phyloP scores from a whole-genome alignment of 2,888 invertebrate species.

The Lasioglossum pauxillum region DNA sequence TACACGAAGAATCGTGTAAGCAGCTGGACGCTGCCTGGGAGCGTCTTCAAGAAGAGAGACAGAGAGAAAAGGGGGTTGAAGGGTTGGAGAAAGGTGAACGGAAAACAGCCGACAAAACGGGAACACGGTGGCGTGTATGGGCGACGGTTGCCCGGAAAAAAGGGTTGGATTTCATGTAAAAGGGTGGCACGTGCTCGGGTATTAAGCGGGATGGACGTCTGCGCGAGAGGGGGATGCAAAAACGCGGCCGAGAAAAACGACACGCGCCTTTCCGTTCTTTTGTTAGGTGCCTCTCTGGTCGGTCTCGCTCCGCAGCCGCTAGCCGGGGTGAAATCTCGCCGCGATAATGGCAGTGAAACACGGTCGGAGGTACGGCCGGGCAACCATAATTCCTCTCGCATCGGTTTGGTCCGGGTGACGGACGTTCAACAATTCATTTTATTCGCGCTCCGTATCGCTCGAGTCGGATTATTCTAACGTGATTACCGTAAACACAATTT shows the following conservation, averaged over 20 bases:
- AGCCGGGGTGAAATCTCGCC: neutral
- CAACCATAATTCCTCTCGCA: neutral
- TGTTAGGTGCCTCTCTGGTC: conserved; percentile 7
- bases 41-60: neutral
- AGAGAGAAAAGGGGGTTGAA: neutral
- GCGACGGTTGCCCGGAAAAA: neutral
- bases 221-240: conserved; percentile 42
- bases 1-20: conserved; percentile 4
- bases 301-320: conserved; percentile 17
- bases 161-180: conserved; percentile 51
- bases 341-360: neutral
- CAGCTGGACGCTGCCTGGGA: neutral
- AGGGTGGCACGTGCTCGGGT: conserved; percentile 50
- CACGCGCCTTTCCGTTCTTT: conserved; percentile 57
- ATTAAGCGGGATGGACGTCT: conserved; percentile 63
- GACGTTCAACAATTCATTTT: neutral
- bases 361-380: neutral
- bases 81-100: conserved; percentile 23
- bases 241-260: conserved; percentile 62
- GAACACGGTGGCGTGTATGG: conserved; percentile 2
- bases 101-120: conserved; percentile 29
- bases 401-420: neutral
- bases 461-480: neutral
- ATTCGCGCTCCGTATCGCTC: neutral
- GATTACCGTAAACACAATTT: neutral